These are phyloP conservation scores for Stegophylla sp. DNA, from an alignment of 2,888 invertebrate genomes.

Conservation along the genomic window DNA sequence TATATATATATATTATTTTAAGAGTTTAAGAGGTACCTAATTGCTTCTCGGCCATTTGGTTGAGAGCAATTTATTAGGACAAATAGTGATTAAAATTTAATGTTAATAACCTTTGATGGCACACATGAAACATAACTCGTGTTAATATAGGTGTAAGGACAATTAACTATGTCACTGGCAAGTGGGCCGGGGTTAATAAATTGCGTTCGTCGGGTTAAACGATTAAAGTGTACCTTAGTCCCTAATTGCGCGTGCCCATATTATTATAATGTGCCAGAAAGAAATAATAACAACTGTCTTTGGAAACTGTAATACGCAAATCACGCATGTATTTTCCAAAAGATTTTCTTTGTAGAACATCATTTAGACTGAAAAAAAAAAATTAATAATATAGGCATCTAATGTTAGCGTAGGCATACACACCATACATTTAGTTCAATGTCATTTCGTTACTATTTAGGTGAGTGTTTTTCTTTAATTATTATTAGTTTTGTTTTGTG, in stretches of 20 bases:
- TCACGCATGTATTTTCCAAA: neutral
- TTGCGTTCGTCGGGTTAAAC: slow-evolving; percentile 39
- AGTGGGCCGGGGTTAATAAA: slow-evolving; percentile 56
- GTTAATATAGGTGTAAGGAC: slow-evolving; percentile 12
- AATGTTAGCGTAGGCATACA: too few species aligned
- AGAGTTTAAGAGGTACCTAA: neutral
- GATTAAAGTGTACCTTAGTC: slow-evolving; percentile 37
- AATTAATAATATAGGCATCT: neutral
- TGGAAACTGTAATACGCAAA: neutral
- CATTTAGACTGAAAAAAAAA: neutral
- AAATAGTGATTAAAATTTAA: neutral
- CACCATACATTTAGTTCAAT: neutral
- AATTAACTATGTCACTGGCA: slow-evolving; percentile 18
- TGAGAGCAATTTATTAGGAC: neutral
- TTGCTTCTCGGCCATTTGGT: neutral
- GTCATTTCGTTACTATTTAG: neutral
- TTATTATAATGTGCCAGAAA: slow-evolving; percentile 6
- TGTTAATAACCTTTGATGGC: slow-evolving; percentile 6
- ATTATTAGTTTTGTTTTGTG: neutral
- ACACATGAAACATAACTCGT: neutral
- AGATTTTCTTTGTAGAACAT: neutral
- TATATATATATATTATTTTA: too few species aligned
- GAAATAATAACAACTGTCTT: slow-evolving; percentile 13
- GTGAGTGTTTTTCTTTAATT: neutral
- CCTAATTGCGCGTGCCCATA: slow-evolving; percentile 15